Percentiles rank a stretch among this genome's conserved stretches.
Conservation (phyloP, 2,888 invertebrate species). For the Bellardia pandia region DNA sequence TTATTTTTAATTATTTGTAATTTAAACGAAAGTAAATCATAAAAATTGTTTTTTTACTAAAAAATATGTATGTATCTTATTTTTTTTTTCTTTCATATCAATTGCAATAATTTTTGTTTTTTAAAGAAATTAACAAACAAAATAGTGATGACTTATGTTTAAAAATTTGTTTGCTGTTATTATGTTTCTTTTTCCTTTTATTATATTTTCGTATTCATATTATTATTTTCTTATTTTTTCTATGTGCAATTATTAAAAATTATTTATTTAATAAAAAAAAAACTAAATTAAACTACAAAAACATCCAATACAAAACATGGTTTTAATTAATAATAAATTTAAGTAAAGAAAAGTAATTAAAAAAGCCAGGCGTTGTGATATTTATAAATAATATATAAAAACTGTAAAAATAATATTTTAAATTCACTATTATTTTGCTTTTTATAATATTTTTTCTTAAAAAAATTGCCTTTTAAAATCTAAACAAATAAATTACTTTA, state of each 20-base stretch:
- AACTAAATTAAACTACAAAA: slow-evolving; percentile 50
- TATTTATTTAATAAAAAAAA: slow-evolving; percentile 61
- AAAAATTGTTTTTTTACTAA: slow-evolving; percentile 3
- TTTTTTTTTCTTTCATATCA: slow-evolving; percentile 16
- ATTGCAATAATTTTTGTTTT: slow-evolving; percentile 27
- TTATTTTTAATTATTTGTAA: slow-evolving; percentile 71
- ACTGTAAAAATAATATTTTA: slow-evolving; percentile 69
- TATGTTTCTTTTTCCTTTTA: slow-evolving; percentile 62
- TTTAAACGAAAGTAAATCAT: slow-evolving; percentile 27
- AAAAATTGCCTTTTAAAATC: slow-evolving; percentile 62
- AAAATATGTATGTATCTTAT: slow-evolving; percentile 25
- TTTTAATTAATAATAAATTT: slow-evolving; percentile 67
- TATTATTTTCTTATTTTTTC: slow-evolving; percentile 77
- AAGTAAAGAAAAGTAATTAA: slow-evolving; percentile 73
- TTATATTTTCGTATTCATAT: slow-evolving; percentile 75
- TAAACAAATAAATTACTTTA: slow-evolving; percentile 47
- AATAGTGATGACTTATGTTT: slow-evolving; percentile 12
- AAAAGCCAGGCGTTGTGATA: slow-evolving; percentile 83
- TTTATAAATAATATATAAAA: slow-evolving; percentile 81
- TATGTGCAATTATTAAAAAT: slow-evolving; percentile 73
- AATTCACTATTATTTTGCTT: slow-evolving; percentile 61
- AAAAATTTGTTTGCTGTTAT: slow-evolving; percentile 75
- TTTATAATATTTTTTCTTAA: slow-evolving; percentile 61
- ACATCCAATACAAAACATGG: slow-evolving; percentile 70
- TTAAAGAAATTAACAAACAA: slow-evolving; percentile 25